Conservation (phyloP, 2,113 vertebrate species). For the Daphoenositta chrysoptera region DNA sequence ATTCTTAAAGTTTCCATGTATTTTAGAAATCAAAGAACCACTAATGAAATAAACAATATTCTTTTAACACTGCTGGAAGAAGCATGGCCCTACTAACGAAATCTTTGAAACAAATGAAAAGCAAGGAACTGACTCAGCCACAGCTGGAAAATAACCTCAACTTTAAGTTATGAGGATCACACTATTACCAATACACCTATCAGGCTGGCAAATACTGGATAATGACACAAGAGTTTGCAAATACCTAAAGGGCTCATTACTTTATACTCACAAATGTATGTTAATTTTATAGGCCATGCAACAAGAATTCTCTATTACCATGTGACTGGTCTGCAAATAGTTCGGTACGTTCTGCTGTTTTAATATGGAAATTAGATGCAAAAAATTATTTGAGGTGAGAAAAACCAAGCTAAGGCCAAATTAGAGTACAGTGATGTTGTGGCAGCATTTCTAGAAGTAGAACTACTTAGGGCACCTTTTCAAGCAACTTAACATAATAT, state of each 20-base stretch:
- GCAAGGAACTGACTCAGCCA: neutral
- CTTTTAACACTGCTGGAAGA: neutral
- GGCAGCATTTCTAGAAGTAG: neutral
- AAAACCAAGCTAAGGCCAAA: neutral
- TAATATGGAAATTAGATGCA: neutral
- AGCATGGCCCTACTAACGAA: neutral
- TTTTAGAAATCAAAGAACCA: neutral
- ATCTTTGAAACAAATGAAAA: neutral
- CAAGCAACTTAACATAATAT: neutral
- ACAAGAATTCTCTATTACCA: neutral
- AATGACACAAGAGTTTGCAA: neutral
- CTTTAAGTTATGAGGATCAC: neutral
- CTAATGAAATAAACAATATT: neutral
- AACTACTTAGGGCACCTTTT: neutral
- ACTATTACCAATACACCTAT: neutral
- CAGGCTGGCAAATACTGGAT: neutral
- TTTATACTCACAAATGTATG: neutral
- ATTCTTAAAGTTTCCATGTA: neutral
- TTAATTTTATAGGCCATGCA: neutral
- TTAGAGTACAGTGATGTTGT: neutral
- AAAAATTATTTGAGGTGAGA: neutral
- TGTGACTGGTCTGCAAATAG: neutral
- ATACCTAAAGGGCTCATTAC: neutral
- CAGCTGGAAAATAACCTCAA: neutral
- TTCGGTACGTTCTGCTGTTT: neutral